Evolutionary conservation across 92 coral and sea anemone species (phyloP).

Genomic region (Siderastrea siderea): DNA sequence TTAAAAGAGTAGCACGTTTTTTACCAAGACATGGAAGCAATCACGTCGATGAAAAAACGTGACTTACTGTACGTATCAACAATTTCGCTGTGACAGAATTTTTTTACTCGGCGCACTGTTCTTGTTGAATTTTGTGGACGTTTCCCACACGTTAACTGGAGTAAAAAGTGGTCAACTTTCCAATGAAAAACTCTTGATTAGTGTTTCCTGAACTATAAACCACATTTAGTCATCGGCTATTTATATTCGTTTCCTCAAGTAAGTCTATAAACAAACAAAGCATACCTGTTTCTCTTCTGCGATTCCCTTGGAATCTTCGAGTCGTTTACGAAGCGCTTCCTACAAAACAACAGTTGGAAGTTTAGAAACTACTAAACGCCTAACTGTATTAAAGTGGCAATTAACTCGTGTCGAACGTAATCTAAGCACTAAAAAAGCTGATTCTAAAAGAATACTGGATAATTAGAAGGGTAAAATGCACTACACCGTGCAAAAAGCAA

Average conservation of each 20-base stretch:
- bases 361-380: neutral
- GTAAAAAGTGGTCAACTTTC: neutral
- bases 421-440: no score
- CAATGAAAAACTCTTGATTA: neutral
- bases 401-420: no score
- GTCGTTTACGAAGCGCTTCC: slow-evolving; percentile 82
- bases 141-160: neutral
- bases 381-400: neutral
- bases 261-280: neutral
- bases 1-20: neutral
- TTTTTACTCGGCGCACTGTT: neutral
- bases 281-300: slow-evolving; percentile 78
- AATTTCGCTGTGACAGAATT: neutral
- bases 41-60: slow-evolving; percentile 5
- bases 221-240: no score
- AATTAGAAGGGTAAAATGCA: no score
- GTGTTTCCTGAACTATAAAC: neutral
- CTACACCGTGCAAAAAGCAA: no score
- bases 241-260: no score
- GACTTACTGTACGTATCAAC: neutral
- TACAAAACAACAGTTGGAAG: slow-evolving; percentile 11
- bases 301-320: slow-evolving; percentile 82
- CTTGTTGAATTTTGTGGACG: no score
- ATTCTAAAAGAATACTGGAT: no score
- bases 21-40: neutral